These are phyloP conservation scores for Pteronura brasiliensis DNA, from an alignment of 2,113 vertebrate genomes.

Conservation along the genomic window DNA sequence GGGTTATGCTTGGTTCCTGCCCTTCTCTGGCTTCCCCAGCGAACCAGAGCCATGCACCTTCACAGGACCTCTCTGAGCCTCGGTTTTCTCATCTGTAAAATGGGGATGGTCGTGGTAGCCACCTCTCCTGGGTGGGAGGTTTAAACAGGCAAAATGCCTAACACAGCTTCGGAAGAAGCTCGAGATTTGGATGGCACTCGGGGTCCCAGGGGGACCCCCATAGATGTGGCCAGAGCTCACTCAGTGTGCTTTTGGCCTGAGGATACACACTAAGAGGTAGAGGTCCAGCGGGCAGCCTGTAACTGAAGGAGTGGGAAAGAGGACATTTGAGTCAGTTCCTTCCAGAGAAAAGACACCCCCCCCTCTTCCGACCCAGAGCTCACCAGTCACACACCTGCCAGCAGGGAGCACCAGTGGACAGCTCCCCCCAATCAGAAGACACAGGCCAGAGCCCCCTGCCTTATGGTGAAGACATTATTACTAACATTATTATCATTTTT, in stretches of 20 bases:
- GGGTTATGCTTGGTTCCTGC: background rate
- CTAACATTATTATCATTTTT: background rate
- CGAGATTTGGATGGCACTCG: background rate
- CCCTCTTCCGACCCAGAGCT: background rate
- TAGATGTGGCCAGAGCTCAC: background rate
- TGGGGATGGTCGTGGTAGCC: fast-evolving
- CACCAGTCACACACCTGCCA: background rate
- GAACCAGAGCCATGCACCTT: background rate
- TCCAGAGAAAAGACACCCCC: background rate
- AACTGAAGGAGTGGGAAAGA: background rate
- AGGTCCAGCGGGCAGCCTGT: background rate
- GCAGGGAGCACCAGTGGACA: background rate
- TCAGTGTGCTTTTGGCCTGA: background rate
- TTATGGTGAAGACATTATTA: background rate
- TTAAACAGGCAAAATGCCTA: background rate
- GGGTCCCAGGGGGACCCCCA: background rate
- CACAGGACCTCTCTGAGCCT: background rate
- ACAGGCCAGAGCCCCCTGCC: background rate
- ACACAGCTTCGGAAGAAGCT: background rate
- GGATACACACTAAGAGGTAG: background rate
- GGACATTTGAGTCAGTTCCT: background rate
- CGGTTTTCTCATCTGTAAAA: background rate
- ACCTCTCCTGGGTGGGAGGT: background rate
- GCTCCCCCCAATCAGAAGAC: background rate
- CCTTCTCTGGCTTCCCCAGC: background rate